Percentiles rank a stretch among this genome's conserved stretches.
These are phyloP conservation scores for Raillietiella orientalis DNA, from an alignment of 2,888 invertebrate genomes.

Conservation along the genomic window DNA sequence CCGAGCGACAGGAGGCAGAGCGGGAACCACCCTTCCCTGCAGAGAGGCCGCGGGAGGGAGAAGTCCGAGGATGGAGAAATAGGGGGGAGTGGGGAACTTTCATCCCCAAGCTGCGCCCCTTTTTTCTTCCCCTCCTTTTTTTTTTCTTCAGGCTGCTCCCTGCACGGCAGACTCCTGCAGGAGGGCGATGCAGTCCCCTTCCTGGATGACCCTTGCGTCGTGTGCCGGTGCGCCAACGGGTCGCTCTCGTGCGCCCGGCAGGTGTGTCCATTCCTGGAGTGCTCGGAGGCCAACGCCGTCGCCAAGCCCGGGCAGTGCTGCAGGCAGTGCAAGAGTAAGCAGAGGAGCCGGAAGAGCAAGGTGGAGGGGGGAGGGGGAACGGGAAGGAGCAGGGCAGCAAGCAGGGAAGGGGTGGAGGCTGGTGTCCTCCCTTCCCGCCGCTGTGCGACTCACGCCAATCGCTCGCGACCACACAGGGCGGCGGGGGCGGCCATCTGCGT, in stretches of 20 bases:
- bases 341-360: not conserved
- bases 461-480: too few relatives aligned
- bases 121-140: constrained; percentile 3
- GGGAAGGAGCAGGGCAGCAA: too few relatives aligned
- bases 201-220: constrained; percentile 53
- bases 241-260: constrained; percentile 43
- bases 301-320: constrained; percentile 52
- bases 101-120: not conserved
- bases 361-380: constrained; percentile 4
- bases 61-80: too few relatives aligned
- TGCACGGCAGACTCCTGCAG: constrained; percentile 47
- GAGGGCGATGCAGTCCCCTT: constrained; percentile 42
- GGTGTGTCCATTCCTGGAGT: constrained; percentile 64
- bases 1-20: too few relatives aligned
- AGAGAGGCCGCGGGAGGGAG: too few relatives aligned
- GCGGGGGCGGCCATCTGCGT: too few relatives aligned
- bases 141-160: constrained; percentile 29
- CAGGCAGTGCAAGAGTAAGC: constrained; percentile 19
- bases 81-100: too few relatives aligned
- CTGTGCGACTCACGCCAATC: too few relatives aligned
- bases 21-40: too few relatives aligned
- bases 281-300: constrained; percentile 29
- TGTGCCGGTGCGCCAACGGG: constrained; percentile 38
- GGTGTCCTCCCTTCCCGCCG: too few relatives aligned
- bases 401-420: too few relatives aligned